Conservation (phyloP, 2,888 invertebrate species). For the Gibbula magus region DNA sequence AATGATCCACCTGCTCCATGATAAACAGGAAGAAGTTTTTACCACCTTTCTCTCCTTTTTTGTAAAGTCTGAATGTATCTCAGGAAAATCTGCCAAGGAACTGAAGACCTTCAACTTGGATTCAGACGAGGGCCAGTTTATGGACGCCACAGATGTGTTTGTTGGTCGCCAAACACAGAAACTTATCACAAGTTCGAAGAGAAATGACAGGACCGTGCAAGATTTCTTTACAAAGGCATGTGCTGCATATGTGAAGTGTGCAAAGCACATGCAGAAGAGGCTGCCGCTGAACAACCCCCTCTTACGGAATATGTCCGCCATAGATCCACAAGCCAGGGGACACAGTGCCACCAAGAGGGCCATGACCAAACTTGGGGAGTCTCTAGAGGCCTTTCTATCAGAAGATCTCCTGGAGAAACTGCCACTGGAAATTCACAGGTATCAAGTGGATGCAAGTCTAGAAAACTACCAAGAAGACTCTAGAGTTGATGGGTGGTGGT, state of each 20-base stretch:
- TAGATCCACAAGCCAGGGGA: background rate
- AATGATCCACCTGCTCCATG: slow-evolving; percentile 30
- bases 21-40: slow-evolving; percentile 29
- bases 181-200: background rate
- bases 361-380: no score
- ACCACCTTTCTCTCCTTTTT: slow-evolving; percentile 31
- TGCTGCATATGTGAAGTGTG: background rate
- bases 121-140: background rate
- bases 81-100: background rate
- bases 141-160: background rate
- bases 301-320: background rate
- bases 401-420: no score
- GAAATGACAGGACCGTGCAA: background rate
- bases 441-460: no score
- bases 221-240: background rate
- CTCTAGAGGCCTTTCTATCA: no score
- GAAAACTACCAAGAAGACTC: no score
- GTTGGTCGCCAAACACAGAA: no score
- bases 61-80: slow-evolving; percentile 9
- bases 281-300: background rate
- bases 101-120: background rate
- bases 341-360: background rate
- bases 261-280: background rate
- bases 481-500: no score
- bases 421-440: no score